phyloP scores from a whole-genome alignment of 2,113 vertebrate genomes.

The Uria lomvia region DNA sequence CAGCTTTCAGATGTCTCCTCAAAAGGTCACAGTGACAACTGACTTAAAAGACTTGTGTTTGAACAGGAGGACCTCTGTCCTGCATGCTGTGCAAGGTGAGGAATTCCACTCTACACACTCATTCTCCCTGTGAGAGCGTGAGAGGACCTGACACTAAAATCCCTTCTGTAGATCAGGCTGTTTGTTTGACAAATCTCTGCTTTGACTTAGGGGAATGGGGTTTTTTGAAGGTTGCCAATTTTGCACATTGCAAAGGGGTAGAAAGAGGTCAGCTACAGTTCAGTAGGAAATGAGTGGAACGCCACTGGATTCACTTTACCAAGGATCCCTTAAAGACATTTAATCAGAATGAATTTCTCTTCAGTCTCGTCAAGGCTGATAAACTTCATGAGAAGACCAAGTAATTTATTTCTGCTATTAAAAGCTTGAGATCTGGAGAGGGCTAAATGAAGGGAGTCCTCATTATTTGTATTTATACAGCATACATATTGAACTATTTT shows the following conservation, averaged over 20 bases:
- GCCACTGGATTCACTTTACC: neutral
- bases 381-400: slow-evolving; percentile 28
- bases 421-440: neutral
- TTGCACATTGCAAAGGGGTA: neutral
- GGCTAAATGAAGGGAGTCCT: neutral
- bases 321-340: neutral
- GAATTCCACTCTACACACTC: neutral
- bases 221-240: neutral
- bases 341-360: slow-evolving; percentile 19
- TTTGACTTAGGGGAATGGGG: neutral
- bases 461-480: slow-evolving; percentile 13
- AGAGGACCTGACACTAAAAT: neutral
- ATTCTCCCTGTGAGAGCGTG: neutral
- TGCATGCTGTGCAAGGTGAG: neutral
- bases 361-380: slow-evolving; percentile 22
- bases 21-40: neutral
- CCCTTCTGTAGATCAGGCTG: neutral
- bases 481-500: neutral
- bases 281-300: neutral
- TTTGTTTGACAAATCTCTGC: neutral
- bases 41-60: neutral
- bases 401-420: slow-evolving; percentile 6
- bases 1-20: neutral
- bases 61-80: neutral
- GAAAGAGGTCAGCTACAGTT: slow-evolving; percentile 3